Evolutionary conservation across 2,113 vertebrate species (phyloP).

Genomic region (Suncus etruscus): DNA sequence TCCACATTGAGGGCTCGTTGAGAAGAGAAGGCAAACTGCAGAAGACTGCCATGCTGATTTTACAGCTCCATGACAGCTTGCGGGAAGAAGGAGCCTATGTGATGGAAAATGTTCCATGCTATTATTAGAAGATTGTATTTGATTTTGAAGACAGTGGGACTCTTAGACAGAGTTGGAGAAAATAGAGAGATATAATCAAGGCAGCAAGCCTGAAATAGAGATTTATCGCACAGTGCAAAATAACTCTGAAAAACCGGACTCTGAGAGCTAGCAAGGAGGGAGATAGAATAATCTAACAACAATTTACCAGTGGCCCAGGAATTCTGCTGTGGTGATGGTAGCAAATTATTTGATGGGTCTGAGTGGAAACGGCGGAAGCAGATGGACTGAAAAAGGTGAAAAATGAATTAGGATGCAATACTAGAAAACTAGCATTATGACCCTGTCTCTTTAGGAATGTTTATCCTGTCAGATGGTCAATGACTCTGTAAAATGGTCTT

Average conservation of each 20-base stretch:
- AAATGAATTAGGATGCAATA: not conserved
- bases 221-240: constrained; percentile 64
- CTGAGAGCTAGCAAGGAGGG: constrained; percentile 35
- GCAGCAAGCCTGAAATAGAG: constrained; percentile 65
- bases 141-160: constrained; percentile 70
- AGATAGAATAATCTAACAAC: constrained; percentile 60
- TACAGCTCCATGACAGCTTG: not conserved
- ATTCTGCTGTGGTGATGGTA: constrained; percentile 24
- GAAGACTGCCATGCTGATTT: not conserved
- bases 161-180: constrained; percentile 40
- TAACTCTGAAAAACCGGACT: constrained; percentile 28
- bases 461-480: constrained; percentile 47
- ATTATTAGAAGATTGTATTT: constrained; percentile 73
- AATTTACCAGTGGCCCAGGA: constrained; percentile 55
- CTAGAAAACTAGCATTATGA: constrained; percentile 18
- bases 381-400: not conserved
- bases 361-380: constrained; percentile 10
- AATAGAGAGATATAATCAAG: constrained; percentile 73
- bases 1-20: not conserved
- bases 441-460: constrained; percentile 33
- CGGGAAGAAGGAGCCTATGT: not conserved
- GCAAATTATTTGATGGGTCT: constrained; percentile 50
- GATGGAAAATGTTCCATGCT: constrained; percentile 65
- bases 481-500: not conserved
- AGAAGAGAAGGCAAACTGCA: not conserved